Conservation (phyloP, 2,888 invertebrate species). For the Trilocha varians region DNA sequence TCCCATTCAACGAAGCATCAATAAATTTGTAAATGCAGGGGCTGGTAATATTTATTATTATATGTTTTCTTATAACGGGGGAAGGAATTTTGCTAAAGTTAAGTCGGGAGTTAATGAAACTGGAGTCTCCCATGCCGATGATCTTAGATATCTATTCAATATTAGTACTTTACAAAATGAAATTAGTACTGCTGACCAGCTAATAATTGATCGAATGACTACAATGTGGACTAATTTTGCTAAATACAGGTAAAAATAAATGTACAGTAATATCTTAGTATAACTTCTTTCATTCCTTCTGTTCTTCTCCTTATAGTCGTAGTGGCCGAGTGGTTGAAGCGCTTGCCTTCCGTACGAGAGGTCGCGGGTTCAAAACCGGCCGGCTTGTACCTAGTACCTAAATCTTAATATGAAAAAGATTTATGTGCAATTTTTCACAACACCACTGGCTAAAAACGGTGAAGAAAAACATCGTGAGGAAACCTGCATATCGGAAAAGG, state of each 20-base stretch:
- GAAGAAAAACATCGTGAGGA: too few relatives aligned
- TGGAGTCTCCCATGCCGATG: slow-evolving; percentile 37
- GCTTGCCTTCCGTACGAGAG: too few relatives aligned
- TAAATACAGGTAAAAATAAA: slow-evolving; percentile 46
- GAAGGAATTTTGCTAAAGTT: slow-evolving; percentile 20
- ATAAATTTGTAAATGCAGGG: slow-evolving; percentile 23
- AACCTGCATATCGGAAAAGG: too few relatives aligned
- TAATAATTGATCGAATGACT: slow-evolving; percentile 38
- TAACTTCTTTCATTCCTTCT: too few relatives aligned
- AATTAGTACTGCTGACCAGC: slow-evolving; percentile 25
- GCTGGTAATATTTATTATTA: slow-evolving; percentile 34
- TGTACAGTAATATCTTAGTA: too few relatives aligned
- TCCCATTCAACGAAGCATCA: slow-evolving; percentile 30
- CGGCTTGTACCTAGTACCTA: too few relatives aligned
- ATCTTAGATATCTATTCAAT: slow-evolving; percentile 40
- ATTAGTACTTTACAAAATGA: slow-evolving; percentile 8
- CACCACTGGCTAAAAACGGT: too few relatives aligned
- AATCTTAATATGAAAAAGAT: too few relatives aligned
- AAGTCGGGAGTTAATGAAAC: slow-evolving; percentile 17
- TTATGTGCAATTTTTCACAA: too few relatives aligned
- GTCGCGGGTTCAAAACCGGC: too few relatives aligned
- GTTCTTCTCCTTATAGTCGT: too few relatives aligned
- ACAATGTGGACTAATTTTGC: slow-evolving; percentile 53
- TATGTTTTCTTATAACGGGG: slow-evolving; percentile 38
- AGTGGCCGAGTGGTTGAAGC: too few relatives aligned